Evolutionary conservation across 2,113 vertebrate genomes (phyloP), one percentile per base, ranked within the genome.

Genomic region (Nothoprocta pentlandii): DNA sequence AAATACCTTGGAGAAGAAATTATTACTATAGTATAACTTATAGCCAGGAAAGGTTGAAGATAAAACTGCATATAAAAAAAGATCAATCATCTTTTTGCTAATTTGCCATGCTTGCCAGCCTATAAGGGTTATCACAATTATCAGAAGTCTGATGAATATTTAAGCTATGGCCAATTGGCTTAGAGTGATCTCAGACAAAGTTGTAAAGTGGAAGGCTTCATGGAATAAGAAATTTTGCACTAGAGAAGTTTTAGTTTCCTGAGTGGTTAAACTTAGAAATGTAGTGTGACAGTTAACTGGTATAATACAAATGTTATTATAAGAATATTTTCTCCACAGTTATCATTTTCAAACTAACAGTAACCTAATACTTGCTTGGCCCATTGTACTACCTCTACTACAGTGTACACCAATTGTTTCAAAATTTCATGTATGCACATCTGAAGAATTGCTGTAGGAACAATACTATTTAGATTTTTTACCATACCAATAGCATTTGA

Each of bases 51-150:
- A 98, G 97, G 97, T 97, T 98, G 98, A 95, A 97, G 98, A 98
- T 97, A 97, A 98, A 98, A 98, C 94, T 78, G 96, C 67, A 81
- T 97, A 96, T 98, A 95, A 98, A 97, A 97, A 97, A 98, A 97
- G 97, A 98, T 98, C 97, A 97, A 98, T 98, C 97, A 97, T 98
- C 93, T 97, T 97, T 97, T 91, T 95, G 95, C 96, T 98, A 97
- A 98, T 98, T 97, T 97, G 93, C 96, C 92, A 89, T 79, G 91
- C 96, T 97, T 88, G 53, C 96, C 84, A 91, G 92, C 96, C 94
- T 96, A 94, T 89, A 93, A 93, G 97, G 97, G 97, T 98, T 98
- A 98, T 97, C 98, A 98, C 97, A 98, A 98, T 98, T 95, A 97
- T 98, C 97, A 94, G 94, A 92, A 96, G 94, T 90, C 95, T 97